Percentiles rank a stretch among this genome's conserved stretches.
phyloP scores from a whole-genome alignment of 2,888 invertebrate genomes.

The Agonopterix heracliana region DNA sequence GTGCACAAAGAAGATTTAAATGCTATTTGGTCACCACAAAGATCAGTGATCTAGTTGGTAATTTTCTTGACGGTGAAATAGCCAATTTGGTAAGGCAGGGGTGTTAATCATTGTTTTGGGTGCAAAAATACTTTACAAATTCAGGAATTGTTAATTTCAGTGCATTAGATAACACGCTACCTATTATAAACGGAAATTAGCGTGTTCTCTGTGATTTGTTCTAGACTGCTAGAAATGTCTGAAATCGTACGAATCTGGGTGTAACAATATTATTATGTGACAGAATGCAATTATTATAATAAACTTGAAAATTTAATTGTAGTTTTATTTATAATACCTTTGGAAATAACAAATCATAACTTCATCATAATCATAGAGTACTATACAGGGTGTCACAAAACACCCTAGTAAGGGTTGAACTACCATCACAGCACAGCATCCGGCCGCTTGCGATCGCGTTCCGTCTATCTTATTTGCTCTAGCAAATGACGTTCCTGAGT shows the following conservation, averaged over 20 bases:
- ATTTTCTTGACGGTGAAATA: too few species aligned
- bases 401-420: too few species aligned
- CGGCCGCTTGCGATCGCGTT: too few species aligned
- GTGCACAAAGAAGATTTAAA: neutral
- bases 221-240: conserved; percentile 52
- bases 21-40: neutral
- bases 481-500: too few species aligned
- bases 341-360: conserved; percentile 13
- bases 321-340: conserved; percentile 26
- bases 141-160: neutral
- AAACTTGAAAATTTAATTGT: conserved; percentile 15
- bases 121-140: conserved; percentile 8
- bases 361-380: neutral
- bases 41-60: too few species aligned
- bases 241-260: conserved; percentile 58
- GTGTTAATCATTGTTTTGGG: neutral
- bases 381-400: too few species aligned
- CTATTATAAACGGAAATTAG: conserved; percentile 16
- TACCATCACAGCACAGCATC: too few species aligned
- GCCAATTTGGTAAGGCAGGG: neutral
- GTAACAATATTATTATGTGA: conserved; percentile 63
- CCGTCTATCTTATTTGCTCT: too few species aligned
- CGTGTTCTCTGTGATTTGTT: conserved; percentile 48
- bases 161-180: conserved; percentile 1
- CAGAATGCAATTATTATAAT: conserved; percentile 65